Evolutionary conservation across 2,113 vertebrate species (phyloP).

Genomic region (Corythornis vintsioides): DNA sequence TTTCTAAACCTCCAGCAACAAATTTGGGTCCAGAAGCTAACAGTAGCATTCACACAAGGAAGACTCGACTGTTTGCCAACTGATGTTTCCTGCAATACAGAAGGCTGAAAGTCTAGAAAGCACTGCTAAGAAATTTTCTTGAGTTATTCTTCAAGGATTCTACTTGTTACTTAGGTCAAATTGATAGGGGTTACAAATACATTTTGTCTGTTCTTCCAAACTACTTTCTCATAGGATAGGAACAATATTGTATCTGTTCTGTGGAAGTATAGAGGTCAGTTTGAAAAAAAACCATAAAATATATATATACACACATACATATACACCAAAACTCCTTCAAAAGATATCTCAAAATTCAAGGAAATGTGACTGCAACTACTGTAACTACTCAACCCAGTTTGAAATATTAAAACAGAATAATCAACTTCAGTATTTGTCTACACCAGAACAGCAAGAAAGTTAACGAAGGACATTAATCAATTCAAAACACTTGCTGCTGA

Average conservation of each 20-base stretch:
- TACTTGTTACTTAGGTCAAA: not conserved
- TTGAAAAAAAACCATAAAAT: not conserved
- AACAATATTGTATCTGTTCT: not conserved
- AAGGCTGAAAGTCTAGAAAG: slow-evolving; percentile 53
- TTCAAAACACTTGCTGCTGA: not conserved
- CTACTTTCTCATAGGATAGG: not conserved
- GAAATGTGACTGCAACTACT: not conserved
- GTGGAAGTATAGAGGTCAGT: not conserved
- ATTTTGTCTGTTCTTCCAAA: not conserved
- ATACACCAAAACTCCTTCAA: not conserved
- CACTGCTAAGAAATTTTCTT: not conserved
- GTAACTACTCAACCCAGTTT: not conserved
- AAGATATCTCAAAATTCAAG: slow-evolving; percentile 6
- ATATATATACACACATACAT: not conserved
- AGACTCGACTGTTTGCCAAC: not conserved
- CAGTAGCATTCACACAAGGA: slow-evolving; percentile 9
- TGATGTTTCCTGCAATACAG: slow-evolving; percentile 46
- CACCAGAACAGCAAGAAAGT: not conserved
- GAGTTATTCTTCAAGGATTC: not conserved
- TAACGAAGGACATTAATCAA: not conserved
- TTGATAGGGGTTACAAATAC: not conserved
- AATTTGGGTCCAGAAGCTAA: slow-evolving; percentile 55
- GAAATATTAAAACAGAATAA: not conserved
- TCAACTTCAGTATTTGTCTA: not conserved
- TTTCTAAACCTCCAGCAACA: slow-evolving; percentile 68